Base-by-base conservation (phyloP, 2,888 invertebrate species). In the Erynnis tages region DNA sequence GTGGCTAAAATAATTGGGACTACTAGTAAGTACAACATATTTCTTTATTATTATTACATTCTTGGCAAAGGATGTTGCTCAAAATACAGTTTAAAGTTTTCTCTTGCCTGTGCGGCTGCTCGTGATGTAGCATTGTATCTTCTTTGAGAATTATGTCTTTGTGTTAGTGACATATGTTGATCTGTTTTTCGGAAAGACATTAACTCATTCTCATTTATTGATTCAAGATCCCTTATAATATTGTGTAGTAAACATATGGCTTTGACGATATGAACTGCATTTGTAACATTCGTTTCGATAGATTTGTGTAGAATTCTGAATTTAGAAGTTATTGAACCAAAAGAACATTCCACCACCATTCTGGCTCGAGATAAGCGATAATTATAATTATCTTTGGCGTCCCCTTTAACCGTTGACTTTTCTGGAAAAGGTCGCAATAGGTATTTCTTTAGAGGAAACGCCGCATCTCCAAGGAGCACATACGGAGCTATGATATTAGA, bases 241-340 rank as follows among this genome's bases (percentile, higher is more conserved):
- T 59, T 57, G 54, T 57, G 59, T 13, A 57, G 50, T 54, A 60
- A 49, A 58, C 50, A 56, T 55, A 58, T 58, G 44, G 56, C 56
- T 58, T 60, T 58, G 11, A 60, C 56, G 53, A 29, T 58, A 54
- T 60, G 54, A 55, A 58, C 56, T 58, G 56, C 55, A 60, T 54
- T 47, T 54, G 27, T 41, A 45, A 60, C 48, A 54, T 57, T 55
- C 1, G 55, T 58, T 56, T 62, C 59, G 52, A 60, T 54, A 48
- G 56, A 50, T 53, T 55, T 58, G 48, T 60, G 56, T 17, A 62
- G 34, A 56, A 61, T 55, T 55, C 57, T 54, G 53, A 62, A 57
- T 58, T 58, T 61, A 54, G 53, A 56, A 8, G 55, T 56, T 57
- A 56, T 56, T 54, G 56, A 58, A 58, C 62, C 59, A 40, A 59